phyloP scores from a whole-genome alignment of 2,888 invertebrate genomes.

The Drosophila bunnanda region DNA sequence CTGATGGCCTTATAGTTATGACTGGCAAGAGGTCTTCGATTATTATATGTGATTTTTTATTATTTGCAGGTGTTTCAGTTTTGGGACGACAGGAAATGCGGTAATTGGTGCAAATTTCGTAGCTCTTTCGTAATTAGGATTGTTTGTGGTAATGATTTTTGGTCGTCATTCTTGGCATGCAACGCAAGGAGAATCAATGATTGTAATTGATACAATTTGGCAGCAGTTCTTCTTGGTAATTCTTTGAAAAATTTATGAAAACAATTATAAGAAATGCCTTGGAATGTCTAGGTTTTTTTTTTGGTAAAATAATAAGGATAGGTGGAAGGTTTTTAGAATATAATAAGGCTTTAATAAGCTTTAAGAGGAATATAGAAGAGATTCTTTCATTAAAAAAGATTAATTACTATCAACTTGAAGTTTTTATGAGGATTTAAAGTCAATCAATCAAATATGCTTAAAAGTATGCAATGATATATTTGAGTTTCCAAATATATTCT shows the following conservation, averaged over 20 bases:
- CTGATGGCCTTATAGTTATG: conserved; percentile 51
- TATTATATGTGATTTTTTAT: conserved; percentile 40
- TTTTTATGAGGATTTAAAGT: too few species aligned
- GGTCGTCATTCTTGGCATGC: conserved; percentile 39
- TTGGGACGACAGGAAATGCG: conserved; percentile 61
- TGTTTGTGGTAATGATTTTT: conserved; percentile 48
- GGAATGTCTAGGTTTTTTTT: not conserved
- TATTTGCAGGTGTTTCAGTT: conserved; percentile 53
- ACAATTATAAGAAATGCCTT: conserved; percentile 19
- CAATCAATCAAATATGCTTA: too few species aligned
- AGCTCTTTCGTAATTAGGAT: conserved; percentile 56
- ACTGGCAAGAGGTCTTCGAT: conserved; percentile 30
- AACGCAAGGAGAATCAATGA: conserved; percentile 21
- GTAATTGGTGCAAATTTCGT: conserved; percentile 65
- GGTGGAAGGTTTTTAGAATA: too few species aligned
- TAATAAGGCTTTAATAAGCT: not conserved
- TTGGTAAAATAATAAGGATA: not conserved
- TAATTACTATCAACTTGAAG: too few species aligned
- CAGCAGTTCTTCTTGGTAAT: not conserved
- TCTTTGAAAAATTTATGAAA: conserved; percentile 17
- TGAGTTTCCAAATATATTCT: too few species aligned
- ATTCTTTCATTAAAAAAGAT: too few species aligned
- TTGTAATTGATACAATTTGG: conserved; percentile 38
- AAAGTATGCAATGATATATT: too few species aligned
- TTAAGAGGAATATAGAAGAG: not conserved